Conservation (phyloP, 2,113 vertebrate genomes). For the Scortum barcoo region DNA sequence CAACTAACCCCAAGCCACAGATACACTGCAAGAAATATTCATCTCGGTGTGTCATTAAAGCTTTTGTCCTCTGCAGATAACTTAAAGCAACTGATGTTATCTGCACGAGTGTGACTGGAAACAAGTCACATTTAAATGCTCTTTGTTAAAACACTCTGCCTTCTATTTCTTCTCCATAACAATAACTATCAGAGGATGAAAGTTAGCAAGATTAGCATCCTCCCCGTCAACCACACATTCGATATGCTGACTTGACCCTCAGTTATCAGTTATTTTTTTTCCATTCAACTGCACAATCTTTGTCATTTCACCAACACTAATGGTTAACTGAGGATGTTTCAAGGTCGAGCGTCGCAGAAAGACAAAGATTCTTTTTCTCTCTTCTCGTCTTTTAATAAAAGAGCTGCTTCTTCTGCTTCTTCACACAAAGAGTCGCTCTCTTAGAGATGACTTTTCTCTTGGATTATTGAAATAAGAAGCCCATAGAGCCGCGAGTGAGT, state of each 20-base stretch:
- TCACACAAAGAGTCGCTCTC: constrained; percentile 7
- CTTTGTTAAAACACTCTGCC: not conserved
- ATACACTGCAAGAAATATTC: not conserved
- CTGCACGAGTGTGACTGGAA: not conserved
- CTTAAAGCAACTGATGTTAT: constrained; percentile 6
- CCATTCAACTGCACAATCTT: not conserved
- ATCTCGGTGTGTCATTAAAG: not conserved
- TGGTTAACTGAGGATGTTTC: not conserved
- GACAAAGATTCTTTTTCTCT: not conserved
- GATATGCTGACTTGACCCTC: not conserved
- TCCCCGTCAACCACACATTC: not conserved
- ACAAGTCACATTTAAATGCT: not conserved
- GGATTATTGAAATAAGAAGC: constrained; percentile 32
- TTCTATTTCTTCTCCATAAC: not conserved
- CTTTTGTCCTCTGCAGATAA: constrained; percentile 18
- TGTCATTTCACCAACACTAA: not conserved
- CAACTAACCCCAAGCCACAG: constrained; percentile 6
- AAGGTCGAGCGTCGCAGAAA: not conserved
- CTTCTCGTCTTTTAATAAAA: constrained; percentile 23
- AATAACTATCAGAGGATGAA: not conserved
- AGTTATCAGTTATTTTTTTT: not conserved
- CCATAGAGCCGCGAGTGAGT: constrained; percentile 9
- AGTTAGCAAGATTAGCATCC: not conserved
- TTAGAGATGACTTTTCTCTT: constrained; percentile 9
- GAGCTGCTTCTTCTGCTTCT: not conserved